Percentiles rank a stretch among this genome's conserved stretches.
Conservation (phyloP, 2,888 invertebrate genomes). For the Xestia ashworthii region DNA sequence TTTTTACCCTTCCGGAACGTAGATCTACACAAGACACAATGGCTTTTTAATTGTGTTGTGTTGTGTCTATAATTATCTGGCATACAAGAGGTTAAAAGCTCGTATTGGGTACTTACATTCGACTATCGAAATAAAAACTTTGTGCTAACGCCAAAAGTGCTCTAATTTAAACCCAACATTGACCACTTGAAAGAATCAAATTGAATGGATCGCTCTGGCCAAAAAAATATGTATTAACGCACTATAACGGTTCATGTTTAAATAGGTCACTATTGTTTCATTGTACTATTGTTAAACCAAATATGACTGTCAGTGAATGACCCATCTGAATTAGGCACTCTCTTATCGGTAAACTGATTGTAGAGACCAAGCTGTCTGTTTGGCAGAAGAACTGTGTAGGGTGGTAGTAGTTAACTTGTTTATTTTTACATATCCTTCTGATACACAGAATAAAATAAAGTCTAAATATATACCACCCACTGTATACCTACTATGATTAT, state of each 20-base stretch:
- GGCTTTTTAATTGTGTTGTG: no score
- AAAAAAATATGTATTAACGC: slow-evolving; percentile 6
- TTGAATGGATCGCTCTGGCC: slow-evolving; percentile 12
- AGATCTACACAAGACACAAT: no score
- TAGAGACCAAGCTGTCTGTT: not conserved
- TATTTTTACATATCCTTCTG: not conserved
- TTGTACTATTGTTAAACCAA: slow-evolving; percentile 43
- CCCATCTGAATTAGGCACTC: slow-evolving; percentile 19
- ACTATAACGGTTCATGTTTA: slow-evolving; percentile 14
- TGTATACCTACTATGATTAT: no score
- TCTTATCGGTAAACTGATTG: slow-evolving; percentile 1
- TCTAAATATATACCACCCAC: no score
- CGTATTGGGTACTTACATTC: not conserved
- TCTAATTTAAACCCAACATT: not conserved
- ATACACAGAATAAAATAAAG: no score
- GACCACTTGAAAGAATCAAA: not conserved
- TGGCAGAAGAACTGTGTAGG: no score
- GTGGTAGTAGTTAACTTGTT: not conserved
- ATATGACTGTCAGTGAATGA: slow-evolving; percentile 24
- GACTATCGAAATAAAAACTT: not conserved
- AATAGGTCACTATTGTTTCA: slow-evolving; percentile 40
- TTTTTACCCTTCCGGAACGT: no score
- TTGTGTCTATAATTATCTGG: no score
- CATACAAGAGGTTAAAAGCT: no score
- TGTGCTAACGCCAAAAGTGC: not conserved